These are phyloP conservation scores for Aporrectodea caliginosa DNA, from an alignment of 1,140 invertebrate species.

Conservation along the genomic window DNA sequence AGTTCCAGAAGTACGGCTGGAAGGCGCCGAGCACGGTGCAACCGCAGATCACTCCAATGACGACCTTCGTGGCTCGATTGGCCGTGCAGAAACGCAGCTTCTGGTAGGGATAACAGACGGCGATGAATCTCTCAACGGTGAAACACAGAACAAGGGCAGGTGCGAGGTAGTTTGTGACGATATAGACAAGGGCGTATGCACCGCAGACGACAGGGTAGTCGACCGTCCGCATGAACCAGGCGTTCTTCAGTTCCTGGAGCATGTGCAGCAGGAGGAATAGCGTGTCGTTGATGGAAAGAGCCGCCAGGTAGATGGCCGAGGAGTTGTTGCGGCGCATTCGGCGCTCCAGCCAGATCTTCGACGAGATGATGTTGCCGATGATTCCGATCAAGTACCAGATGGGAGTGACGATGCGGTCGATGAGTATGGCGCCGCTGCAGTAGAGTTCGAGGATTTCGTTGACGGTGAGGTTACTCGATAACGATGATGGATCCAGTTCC, in stretches of 20 bases:
- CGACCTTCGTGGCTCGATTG: constrained; percentile 65
- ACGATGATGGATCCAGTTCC: no score
- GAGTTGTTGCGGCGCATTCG: constrained; percentile 47
- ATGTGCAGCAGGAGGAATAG: constrained; percentile 47
- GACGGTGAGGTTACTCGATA: background rate
- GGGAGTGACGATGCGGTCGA: constrained; percentile 30
- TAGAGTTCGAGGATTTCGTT: background rate
- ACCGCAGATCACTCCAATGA: constrained; percentile 45
- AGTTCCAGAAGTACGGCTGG: constrained; percentile 52
- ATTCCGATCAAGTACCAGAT: constrained; percentile 47
- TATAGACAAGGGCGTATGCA: constrained; percentile 36
- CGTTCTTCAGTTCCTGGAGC: constrained; percentile 45
- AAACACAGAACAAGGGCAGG: constrained; percentile 78
- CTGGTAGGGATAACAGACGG: constrained; percentile 68
- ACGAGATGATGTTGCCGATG: constrained; percentile 49
- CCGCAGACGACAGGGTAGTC: constrained; percentile 45
- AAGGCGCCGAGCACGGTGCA: constrained; percentile 38
- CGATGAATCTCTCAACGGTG: constrained; percentile 75
- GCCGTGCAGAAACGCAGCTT: constrained; percentile 73
- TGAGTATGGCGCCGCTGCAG: background rate
- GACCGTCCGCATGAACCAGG: constrained; percentile 41
- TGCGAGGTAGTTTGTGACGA: constrained; percentile 62
- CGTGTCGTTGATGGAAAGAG: constrained; percentile 49
- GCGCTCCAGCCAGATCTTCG: constrained; percentile 51
- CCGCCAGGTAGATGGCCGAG: constrained; percentile 53